A percentile compares a stretch with the other conserved stretches of the same genome.
Conservation (phyloP, 1,140 invertebrate genomes). For the Tetranychus cinnabarinus region DNA sequence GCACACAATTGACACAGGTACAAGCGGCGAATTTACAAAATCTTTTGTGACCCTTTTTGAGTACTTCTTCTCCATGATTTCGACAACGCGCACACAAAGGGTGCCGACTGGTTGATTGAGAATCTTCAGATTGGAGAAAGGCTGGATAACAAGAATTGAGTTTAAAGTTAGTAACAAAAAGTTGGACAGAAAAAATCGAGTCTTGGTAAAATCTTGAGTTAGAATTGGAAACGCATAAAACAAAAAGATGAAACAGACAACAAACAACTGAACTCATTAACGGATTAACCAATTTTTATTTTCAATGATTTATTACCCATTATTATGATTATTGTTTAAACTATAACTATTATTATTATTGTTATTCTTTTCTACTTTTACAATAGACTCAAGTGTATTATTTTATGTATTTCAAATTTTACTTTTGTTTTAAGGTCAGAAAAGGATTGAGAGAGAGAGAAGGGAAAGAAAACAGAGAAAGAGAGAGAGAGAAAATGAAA, state of each 20-base stretch:
- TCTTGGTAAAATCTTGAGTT: not conserved
- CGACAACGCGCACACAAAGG: constrained; percentile 12
- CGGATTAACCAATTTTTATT: not conserved
- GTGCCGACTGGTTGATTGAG: not conserved
- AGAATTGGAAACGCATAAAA: not conserved
- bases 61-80: constrained; percentile 6
- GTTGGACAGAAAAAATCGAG: not conserved
- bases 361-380: not conserved
- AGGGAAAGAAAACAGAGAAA: not conserved
- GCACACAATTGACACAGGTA: constrained; percentile 50
- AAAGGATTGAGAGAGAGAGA: not conserved
- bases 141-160: not conserved
- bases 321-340: not conserved
- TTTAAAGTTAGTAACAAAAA: not conserved
- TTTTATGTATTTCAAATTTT: too few species aligned
- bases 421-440: not conserved
- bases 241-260: not conserved
- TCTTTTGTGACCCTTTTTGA: constrained; percentile 40
- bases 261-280: not conserved
- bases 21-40: constrained; percentile 61
- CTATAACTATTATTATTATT: not conserved
- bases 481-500: not conserved
- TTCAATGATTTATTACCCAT: not conserved
- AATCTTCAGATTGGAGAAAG: not conserved
- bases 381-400: not conserved